These are phyloP conservation scores for Arrhamphus sclerolepis DNA, from an alignment of 2,797 vertebrate species.

Conservation along the genomic window DNA sequence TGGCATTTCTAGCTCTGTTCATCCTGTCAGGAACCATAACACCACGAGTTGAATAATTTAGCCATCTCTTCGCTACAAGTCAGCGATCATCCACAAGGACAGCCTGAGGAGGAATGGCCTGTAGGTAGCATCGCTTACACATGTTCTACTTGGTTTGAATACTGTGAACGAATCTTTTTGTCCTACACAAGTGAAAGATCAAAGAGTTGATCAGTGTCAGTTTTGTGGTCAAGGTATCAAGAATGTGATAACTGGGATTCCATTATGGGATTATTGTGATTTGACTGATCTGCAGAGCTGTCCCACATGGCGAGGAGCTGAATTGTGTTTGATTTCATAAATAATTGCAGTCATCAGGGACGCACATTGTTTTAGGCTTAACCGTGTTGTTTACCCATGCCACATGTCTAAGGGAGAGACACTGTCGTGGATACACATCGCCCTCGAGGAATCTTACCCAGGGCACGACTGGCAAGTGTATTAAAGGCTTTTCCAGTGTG, in stretches of 20 bases:
- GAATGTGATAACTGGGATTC: not conserved
- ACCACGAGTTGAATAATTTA: conserved; percentile 80
- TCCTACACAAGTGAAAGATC: conserved; percentile 14
- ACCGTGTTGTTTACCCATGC: conserved; percentile 84
- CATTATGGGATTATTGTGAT: conserved; percentile 13
- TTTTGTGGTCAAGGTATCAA: not conserved
- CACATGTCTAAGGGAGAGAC: conserved; percentile 83
- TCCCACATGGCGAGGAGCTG: conserved; percentile 79
- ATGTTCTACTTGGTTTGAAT: conserved; percentile 44
- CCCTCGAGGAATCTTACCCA: conserved; percentile 80
- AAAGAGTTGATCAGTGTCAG: conserved; percentile 18
- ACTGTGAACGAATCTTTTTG: conserved; percentile 16
- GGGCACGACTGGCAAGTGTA: conserved; percentile 78
- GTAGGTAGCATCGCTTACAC: conserved; percentile 50
- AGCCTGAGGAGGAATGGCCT: conserved; percentile 41
- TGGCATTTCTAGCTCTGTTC: conserved; percentile 64
- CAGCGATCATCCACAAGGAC: conserved; percentile 53
- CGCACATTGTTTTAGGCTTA: conserved; percentile 84
- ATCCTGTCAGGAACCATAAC: conserved; percentile 61
- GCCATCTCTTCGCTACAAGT: conserved; percentile 54
- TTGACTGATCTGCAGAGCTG: conserved; percentile 74
- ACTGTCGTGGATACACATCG: conserved; percentile 79
- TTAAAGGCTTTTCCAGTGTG: conserved; percentile 67
- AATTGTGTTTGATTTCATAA: conserved; percentile 87
- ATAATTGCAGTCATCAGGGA: conserved; percentile 86